Base-by-base conservation (phyloP, 2,113 vertebrate species). In the Plectropomus leopardus region DNA sequence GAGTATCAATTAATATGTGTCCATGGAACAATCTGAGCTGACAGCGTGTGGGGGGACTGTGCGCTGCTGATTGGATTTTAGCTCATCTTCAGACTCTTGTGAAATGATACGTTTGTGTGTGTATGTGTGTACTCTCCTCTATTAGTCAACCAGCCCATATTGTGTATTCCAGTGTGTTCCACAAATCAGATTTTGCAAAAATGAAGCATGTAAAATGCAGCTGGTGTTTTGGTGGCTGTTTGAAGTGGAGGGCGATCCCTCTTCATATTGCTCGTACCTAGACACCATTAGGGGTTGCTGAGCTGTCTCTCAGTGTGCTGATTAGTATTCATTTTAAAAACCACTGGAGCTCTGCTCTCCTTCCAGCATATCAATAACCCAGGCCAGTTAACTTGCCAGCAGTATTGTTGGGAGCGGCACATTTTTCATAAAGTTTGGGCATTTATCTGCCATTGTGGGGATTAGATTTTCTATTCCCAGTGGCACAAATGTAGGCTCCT, bases 261-360 rank as follows among this genome's bases (percentile, higher is more conserved):
- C 90, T 87, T 88, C 70, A 61, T 88, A 78, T 76, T 66, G 72
- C 78, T 81, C 64, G 8, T 78, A 82, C 72, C 81, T 75, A 16
- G 65, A 76, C 72, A 58, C 78, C 82, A 86, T 89, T 81, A 88
- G 71, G 32, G 76, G 65, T 28, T 72, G 64, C 87, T 80, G 80
- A 80, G 87, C 72, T 76, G 86, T 88, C 67, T 84, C 87, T 87
- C 83, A 53, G 71, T 53, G 76, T 40, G 21, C 85, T 87, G 87
- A 89, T 92, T 90, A 90, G 89, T 76, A 82, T 86, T 93, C 83
- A 80, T 85, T 90, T 89, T 71, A 79, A 84, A 84, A 84, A 59
- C 63, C 76, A 64, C 26, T 21, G 30, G 71, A 79, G 81, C 77
- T 67, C 48, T 48, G 66, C 78, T 86, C 73, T 42, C 51, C 76